These are phyloP conservation scores for Aurelia sp. DNA, from an alignment of 30 jellyfish, hydroid and myxozoan genomes.

Conservation along the genomic window DNA sequence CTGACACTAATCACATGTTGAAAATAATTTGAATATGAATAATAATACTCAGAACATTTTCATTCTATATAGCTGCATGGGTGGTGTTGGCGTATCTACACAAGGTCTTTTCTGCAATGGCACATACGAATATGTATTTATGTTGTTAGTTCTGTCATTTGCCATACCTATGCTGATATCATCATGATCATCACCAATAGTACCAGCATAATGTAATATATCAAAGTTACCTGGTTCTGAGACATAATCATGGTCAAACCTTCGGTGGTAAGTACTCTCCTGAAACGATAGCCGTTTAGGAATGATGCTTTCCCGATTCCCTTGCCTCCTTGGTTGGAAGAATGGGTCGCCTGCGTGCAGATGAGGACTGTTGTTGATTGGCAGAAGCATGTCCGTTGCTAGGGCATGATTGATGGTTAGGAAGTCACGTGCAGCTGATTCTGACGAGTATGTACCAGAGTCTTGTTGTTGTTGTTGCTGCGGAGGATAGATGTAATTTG, in stretches of 20 bases:
- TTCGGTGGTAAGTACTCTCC: background rate
- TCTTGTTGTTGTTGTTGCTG: constrained; percentile 40
- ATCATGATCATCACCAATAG: background rate
- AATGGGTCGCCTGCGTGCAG: background rate
- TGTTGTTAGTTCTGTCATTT: constrained; percentile 1
- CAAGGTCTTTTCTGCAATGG: constrained; percentile 51
- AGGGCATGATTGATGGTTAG: background rate
- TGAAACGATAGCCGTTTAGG: background rate
- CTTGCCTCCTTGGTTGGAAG: constrained; percentile 62
- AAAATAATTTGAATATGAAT: too few species aligned
- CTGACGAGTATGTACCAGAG: constrained; percentile 57
- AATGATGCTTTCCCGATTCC: background rate
- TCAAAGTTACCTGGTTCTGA: constrained; percentile 38
- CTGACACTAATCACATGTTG: too few species aligned
- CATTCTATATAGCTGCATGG: constrained; percentile 52
- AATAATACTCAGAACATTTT: constrained; percentile 43
- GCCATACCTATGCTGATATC: background rate
- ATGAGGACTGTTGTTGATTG: background rate
- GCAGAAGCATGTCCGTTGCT: background rate
- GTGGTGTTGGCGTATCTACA: constrained; percentile 60
- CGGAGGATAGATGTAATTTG: constrained; percentile 1
- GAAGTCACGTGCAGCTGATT: constrained; percentile 45
- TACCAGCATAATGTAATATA: constrained; percentile 63
- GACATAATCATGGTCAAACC: constrained; percentile 60
- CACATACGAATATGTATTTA: background rate